phyloP scores from a whole-genome alignment of 2,888 invertebrate species.

The Nephrocerus scutellatus region DNA sequence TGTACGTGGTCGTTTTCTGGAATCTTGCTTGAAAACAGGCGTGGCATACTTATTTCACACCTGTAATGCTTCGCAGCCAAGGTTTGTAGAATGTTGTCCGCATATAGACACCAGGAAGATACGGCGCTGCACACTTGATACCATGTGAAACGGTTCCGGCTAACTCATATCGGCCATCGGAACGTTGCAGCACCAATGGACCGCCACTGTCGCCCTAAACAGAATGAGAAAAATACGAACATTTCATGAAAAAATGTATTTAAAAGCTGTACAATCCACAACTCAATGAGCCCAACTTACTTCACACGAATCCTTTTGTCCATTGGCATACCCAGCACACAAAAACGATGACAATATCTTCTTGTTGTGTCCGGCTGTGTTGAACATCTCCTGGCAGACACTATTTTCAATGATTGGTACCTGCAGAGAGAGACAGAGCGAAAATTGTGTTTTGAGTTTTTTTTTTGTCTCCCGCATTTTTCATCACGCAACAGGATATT shows the following conservation, averaged over 20 bases:
- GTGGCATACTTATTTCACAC: constrained; percentile 58
- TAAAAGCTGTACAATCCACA: background rate
- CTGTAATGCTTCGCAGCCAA: constrained; percentile 83
- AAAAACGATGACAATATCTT: constrained; percentile 80
- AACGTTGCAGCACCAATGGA: constrained; percentile 73
- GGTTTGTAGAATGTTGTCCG: constrained; percentile 85
- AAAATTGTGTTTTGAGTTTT: constrained; percentile 7
- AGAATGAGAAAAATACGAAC: too few species aligned
- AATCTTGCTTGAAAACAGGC: background rate
- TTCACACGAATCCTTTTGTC: constrained; percentile 88
- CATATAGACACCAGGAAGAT: constrained; percentile 90
- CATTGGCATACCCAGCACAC: constrained; percentile 87
- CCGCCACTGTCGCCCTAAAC: constrained; percentile 88
- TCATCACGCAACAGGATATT: background rate
- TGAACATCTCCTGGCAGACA: constrained; percentile 91
- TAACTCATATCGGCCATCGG: constrained; percentile 79
- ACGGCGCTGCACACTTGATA: constrained; percentile 89
- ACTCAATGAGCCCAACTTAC: constrained; percentile 49
- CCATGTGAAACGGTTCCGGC: constrained; percentile 91
- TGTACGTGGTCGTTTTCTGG: constrained; percentile 10
- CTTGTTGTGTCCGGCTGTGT: constrained; percentile 81
- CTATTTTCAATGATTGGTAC: constrained; percentile 87
- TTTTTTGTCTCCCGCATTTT: background rate
- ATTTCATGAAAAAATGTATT: too few species aligned
- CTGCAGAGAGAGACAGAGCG: constrained; percentile 33